Percentiles rank a stretch among this genome's conserved stretches.
These are phyloP conservation scores for Tryphoninae sp. DNA, from an alignment of 2,888 invertebrate species.

Conservation along the genomic window DNA sequence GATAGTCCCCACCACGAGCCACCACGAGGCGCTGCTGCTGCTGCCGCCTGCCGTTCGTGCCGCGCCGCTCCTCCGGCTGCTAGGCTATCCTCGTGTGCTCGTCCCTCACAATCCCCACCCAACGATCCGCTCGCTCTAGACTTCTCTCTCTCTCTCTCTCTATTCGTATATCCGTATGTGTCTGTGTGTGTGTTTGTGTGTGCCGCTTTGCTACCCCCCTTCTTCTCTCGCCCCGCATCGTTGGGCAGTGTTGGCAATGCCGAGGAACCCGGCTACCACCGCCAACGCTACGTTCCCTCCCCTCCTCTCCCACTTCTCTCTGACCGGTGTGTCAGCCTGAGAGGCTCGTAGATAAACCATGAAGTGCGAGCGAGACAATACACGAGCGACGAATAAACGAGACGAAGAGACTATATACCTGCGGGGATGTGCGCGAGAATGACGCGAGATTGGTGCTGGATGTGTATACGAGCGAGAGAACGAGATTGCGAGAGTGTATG, in stretches of 20 bases:
- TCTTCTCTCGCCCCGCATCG: constrained; percentile 41
- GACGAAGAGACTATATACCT: constrained; percentile 45
- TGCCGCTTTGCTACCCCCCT: constrained; percentile 62
- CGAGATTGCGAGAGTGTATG: constrained; percentile 58
- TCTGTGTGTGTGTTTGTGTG: constrained; percentile 46
- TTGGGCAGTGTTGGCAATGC: too few relatives aligned
- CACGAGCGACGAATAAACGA: constrained; percentile 55
- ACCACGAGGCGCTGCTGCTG: constrained; percentile 82
- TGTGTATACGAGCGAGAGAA: constrained; percentile 45
- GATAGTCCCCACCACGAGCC: constrained; percentile 84
- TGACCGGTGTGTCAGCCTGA: constrained; percentile 31
- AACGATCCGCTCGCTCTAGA: constrained; percentile 52
- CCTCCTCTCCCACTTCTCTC: constrained; percentile 1
- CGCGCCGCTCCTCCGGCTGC: constrained; percentile 67
- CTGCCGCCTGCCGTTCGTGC: constrained; percentile 66
- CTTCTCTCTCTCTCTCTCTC: constrained; percentile 61
- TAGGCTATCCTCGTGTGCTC: constrained; percentile 68
- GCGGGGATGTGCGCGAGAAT: constrained; percentile 43
- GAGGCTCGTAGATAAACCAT: constrained; percentile 30
- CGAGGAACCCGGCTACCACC: constrained; percentile 36
- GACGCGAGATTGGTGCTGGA: constrained; percentile 56
- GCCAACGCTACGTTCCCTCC: constrained; percentile 15
- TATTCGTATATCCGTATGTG: constrained; percentile 61
- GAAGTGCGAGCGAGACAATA: constrained; percentile 53
- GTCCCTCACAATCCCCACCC: constrained; percentile 62